These are phyloP conservation scores for Procavia capensis DNA, from an alignment of 2,113 vertebrate genomes.

Conservation along the genomic window DNA sequence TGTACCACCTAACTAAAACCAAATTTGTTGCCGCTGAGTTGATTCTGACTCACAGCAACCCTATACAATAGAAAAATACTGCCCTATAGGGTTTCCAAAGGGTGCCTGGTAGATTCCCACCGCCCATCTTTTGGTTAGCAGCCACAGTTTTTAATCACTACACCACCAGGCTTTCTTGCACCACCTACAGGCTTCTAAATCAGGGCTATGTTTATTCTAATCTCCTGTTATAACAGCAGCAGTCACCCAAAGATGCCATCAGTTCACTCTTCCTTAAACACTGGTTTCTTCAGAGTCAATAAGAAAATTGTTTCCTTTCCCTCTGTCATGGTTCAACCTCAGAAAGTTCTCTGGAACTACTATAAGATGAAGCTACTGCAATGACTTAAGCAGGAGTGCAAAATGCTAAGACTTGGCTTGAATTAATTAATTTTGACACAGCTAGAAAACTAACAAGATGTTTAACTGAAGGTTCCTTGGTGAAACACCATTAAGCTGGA, in stretches of 20 bases:
- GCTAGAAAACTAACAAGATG: slow-evolving; percentile 10
- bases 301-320: slow-evolving; percentile 42
- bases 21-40: too few species aligned
- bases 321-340: slow-evolving; percentile 32
- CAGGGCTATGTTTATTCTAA: not conserved
- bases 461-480: not conserved
- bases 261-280: slow-evolving; percentile 13
- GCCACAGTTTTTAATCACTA: too few species aligned
- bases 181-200: not conserved
- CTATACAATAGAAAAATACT: too few species aligned
- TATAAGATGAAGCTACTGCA: not conserved
- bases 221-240: not conserved
- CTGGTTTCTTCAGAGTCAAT: slow-evolving; percentile 18
- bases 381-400: not conserved
- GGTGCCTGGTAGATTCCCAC: too few species aligned
- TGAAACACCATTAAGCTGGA: not conserved
- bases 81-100: too few species aligned
- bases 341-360: slow-evolving; percentile 1
- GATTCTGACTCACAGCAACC: too few species aligned
- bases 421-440: not conserved
- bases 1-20: too few species aligned
- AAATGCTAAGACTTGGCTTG: not conserved
- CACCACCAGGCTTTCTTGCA: too few species aligned
- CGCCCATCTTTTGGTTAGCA: not conserved
- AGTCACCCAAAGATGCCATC: not conserved